These are phyloP conservation scores for Philereme transversata DNA, from an alignment of 2,888 invertebrate genomes.

Conservation along the genomic window DNA sequence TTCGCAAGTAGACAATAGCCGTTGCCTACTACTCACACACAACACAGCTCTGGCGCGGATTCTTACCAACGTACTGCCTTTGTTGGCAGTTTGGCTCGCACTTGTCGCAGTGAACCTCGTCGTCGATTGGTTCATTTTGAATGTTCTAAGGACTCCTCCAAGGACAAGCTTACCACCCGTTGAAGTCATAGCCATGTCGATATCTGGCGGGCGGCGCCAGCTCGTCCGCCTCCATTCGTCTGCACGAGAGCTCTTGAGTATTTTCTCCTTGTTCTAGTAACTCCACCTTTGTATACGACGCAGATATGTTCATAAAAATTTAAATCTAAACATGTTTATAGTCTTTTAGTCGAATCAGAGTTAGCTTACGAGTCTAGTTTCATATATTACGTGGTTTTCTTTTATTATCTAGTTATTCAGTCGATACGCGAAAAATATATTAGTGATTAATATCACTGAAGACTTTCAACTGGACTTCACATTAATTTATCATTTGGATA, in stretches of 20 bases:
- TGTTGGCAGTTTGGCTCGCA: slow-evolving; percentile 11
- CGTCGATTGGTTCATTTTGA: slow-evolving; percentile 10
- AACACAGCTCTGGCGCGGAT: not conserved
- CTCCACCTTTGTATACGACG: slow-evolving; percentile 73
- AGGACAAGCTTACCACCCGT: slow-evolving; percentile 27
- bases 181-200: slow-evolving; percentile 24
- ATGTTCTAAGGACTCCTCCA: slow-evolving; percentile 15
- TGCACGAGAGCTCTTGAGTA: slow-evolving; percentile 56
- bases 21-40: not conserved
- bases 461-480: slow-evolving; percentile 61
- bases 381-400: slow-evolving; percentile 69
- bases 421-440: slow-evolving; percentile 71
- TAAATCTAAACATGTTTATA: slow-evolving; percentile 77
- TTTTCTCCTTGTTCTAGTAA: slow-evolving; percentile 76
- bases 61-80: slow-evolving; percentile 4
- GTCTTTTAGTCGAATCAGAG: slow-evolving; percentile 83
- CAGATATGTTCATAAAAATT: slow-evolving; percentile 82
- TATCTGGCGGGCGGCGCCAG: slow-evolving; percentile 13
- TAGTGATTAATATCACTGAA: slow-evolving; percentile 75
- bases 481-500: slow-evolving; percentile 45
- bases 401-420: slow-evolving; percentile 78
- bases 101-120: slow-evolving; percentile 13
- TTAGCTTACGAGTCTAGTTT: slow-evolving; percentile 76
- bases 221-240: slow-evolving; percentile 30
- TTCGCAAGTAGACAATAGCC: not conserved